phyloP scores from a whole-genome alignment of 2,888 invertebrate genomes.

The Drosophila basisetae region DNA sequence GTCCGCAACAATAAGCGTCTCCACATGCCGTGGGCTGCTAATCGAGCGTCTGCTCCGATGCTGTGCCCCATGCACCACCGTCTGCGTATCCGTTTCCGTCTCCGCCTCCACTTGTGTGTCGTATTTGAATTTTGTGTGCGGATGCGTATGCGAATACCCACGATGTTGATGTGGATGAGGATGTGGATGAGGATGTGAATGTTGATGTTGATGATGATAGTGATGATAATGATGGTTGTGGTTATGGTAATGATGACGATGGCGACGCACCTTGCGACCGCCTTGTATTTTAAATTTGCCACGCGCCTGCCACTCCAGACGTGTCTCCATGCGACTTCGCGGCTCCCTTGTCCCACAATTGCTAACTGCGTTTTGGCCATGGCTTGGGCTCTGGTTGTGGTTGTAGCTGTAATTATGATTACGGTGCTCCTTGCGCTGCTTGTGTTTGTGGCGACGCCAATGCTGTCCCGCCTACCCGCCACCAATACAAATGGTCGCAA shows the following conservation, averaged over 20 bases:
- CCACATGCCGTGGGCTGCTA: slow-evolving; percentile 92
- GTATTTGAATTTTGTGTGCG: slow-evolving; percentile 64
- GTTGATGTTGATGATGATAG: slow-evolving; percentile 47
- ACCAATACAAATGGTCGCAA: slow-evolving; percentile 10
- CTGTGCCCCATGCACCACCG: slow-evolving; percentile 20
- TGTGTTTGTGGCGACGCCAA: slow-evolving; percentile 53
- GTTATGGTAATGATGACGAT: slow-evolving; percentile 72
- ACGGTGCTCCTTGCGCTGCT: slow-evolving; percentile 47
- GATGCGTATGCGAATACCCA: slow-evolving; percentile 33
- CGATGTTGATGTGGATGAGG: slow-evolving; percentile 20
- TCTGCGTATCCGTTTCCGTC: slow-evolving; percentile 1
- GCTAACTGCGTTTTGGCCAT: slow-evolving; percentile 84
- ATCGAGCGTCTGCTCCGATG: slow-evolving; percentile 87
- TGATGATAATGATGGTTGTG: slow-evolving; percentile 19
- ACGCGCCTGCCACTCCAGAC: slow-evolving; percentile 88
- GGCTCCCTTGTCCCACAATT: slow-evolving; percentile 87
- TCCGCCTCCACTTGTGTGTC: slow-evolving; percentile 39
- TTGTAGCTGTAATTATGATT: slow-evolving; percentile 6
- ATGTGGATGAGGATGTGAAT: slow-evolving; percentile 36
- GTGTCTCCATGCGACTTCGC: slow-evolving; percentile 86
- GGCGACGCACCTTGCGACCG: slow-evolving; percentile 83
- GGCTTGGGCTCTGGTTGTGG: slow-evolving; percentile 64
- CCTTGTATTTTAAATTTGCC: slow-evolving; percentile 85
- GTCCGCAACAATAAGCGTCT: slow-evolving; percentile 95
- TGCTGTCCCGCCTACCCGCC: slow-evolving; percentile 30